Conservation (phyloP, 2,888 invertebrate species). For the Nysson spinosus region DNA sequence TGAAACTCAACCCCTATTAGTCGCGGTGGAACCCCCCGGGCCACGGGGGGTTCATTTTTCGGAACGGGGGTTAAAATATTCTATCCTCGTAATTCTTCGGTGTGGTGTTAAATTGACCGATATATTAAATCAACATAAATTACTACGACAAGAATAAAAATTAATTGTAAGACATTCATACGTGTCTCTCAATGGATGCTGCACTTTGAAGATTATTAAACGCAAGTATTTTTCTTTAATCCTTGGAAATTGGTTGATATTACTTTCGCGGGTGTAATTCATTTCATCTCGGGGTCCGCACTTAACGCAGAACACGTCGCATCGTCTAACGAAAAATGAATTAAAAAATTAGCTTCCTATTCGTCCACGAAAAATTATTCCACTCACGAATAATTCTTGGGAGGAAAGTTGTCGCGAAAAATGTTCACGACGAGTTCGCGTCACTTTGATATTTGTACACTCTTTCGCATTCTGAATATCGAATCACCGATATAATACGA, state of each 20-base stretch:
- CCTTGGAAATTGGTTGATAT: too few relatives aligned
- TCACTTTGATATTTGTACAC: slow-evolving; percentile 48
- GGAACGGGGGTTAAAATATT: too few relatives aligned
- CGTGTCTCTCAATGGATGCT: too few relatives aligned
- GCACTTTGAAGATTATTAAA: too few relatives aligned
- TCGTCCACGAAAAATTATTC: not conserved
- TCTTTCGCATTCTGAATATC: slow-evolving; percentile 43
- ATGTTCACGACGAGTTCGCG: slow-evolving; percentile 1
- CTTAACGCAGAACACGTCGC: not conserved
- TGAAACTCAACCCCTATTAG: too few relatives aligned
- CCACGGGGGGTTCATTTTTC: slow-evolving; percentile 16
- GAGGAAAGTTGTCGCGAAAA: slow-evolving; percentile 27
- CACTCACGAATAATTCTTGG: not conserved
- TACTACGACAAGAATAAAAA: too few relatives aligned
- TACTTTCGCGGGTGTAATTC: slow-evolving; percentile 3
- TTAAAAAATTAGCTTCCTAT: slow-evolving; percentile 16
- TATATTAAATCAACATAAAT: too few relatives aligned
- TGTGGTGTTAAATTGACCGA: too few relatives aligned
- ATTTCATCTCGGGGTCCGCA: not conserved
- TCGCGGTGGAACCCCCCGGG: too few relatives aligned
- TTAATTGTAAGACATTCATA: too few relatives aligned
- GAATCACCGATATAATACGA: slow-evolving; percentile 41
- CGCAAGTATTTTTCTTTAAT: too few relatives aligned
- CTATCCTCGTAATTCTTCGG: too few relatives aligned
- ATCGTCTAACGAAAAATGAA: slow-evolving; percentile 7